A percentile compares a stretch with the other conserved stretches of the same genome.
These are phyloP conservation scores for Strix aluco DNA, from an alignment of 2,113 vertebrate genomes.

Conservation along the genomic window DNA sequence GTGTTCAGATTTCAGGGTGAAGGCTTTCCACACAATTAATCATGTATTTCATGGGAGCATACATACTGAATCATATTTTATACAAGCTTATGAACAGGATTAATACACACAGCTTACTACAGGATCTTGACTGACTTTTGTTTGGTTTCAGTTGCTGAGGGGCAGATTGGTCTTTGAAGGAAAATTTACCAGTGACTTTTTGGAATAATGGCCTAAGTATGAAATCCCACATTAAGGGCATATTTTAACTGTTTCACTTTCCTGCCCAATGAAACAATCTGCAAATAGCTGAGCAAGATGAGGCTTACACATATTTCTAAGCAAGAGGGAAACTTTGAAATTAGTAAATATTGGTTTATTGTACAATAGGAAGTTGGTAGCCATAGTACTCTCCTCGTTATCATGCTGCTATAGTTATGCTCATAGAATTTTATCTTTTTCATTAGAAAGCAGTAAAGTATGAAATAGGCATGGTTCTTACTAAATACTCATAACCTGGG, in stretches of 20 bases:
- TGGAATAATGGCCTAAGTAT: neutral
- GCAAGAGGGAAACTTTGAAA: neutral
- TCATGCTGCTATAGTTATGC: neutral
- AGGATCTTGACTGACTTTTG: neutral
- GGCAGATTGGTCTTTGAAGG: neutral
- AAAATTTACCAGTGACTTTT: neutral
- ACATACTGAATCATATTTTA: neutral
- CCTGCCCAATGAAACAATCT: neutral
- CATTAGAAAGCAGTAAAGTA: neutral
- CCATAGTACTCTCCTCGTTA: neutral
- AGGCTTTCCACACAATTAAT: neutral
- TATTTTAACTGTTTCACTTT: neutral
- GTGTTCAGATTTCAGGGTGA: neutral
- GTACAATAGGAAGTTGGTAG: neutral
- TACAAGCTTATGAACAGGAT: neutral
- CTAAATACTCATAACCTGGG: neutral
- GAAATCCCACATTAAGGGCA: neutral
- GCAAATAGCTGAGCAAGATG: neutral
- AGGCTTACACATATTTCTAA: neutral
- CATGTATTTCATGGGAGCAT: neutral
- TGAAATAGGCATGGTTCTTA: slow-evolving; percentile 3
- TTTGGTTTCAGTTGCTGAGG: neutral
- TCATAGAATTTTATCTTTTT: neutral
- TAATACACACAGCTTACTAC: neutral
- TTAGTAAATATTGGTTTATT: neutral